Evolutionary conservation across 2,113 vertebrate species (phyloP).

Genomic region (human): DNA sequence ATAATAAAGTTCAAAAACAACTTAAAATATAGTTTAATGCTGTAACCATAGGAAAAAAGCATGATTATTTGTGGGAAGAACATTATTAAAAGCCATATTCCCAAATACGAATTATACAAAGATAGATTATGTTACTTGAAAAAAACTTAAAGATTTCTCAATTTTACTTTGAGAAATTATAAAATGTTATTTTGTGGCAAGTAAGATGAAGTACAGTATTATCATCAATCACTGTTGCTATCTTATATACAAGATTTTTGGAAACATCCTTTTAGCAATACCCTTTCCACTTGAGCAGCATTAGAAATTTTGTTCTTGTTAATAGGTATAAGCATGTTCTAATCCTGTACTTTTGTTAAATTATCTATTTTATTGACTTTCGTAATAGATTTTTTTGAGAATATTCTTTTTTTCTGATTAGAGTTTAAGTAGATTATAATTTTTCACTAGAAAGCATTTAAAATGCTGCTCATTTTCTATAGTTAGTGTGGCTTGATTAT

Average conservation of each 20-base stretch:
- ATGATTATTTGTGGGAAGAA: slow-evolving; percentile 84
- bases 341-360: slow-evolving; percentile 80
- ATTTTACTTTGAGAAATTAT: too few relatives aligned
- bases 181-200: too few relatives aligned
- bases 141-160: too few relatives aligned
- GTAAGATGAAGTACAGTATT: too few relatives aligned
- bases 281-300: slow-evolving; percentile 80
- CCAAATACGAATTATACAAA: background rate
- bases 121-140: too few relatives aligned
- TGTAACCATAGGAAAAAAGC: slow-evolving; percentile 10
- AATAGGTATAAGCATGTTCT: slow-evolving; percentile 80
- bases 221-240: too few relatives aligned
- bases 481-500: too few relatives aligned
- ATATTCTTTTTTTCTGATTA: slow-evolving; percentile 80
- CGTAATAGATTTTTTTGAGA: slow-evolving; percentile 81
- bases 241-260: slow-evolving; percentile 79
- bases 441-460: too few relatives aligned
- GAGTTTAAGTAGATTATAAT: background rate
- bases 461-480: too few relatives aligned
- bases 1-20: too few relatives aligned
- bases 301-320: slow-evolving; percentile 80
- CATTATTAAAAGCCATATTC: slow-evolving; percentile 83
- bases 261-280: slow-evolving; percentile 79
- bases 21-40: too few relatives aligned
- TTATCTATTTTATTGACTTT: slow-evolving; percentile 81